Base-by-base conservation (phyloP, 2,888 invertebrate genomes). In the Molanna angustata region DNA sequence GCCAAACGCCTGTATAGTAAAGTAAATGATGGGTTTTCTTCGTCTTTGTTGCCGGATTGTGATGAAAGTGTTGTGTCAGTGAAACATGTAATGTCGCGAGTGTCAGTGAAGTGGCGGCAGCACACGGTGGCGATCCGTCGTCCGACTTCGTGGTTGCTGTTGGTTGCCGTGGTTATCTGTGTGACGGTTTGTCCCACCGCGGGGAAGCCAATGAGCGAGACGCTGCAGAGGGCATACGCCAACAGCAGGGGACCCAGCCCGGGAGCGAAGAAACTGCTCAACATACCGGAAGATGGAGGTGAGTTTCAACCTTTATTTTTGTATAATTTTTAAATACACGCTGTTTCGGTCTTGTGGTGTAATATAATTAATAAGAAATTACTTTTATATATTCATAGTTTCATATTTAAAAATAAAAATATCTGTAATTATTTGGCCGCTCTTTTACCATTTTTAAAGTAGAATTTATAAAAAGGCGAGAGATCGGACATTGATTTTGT, bases 201-300 rank as follows among this genome's bases (percentile, higher is more conserved):
- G 60, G 70, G 69, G 4, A 75, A 74, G 66, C 75, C 75, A 62
- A 77, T 78, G 64, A 78, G 77, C 63, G 77, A 78, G 67, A 78
- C 77, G 58, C 65, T 78, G 62, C 77, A 77, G 67, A 64, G 76
- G 64, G 77, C 77, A 64, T 66, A 76, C 66, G 76, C 77, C 17
- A 76, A 76, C 37, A 76, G 75, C 3, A 61, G 77, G 0, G 77
- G 77, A 1, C 77, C 77, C 35, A 76, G 77, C 58, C 77, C 77
- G 40, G 77, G 77, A 0, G 77, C 77, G 4, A 77, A 77, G 71
- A 77, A 77, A 64, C 64, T 77, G 66, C 69, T 77, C 18, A 77
- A 77, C 61, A 77, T 77, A 48, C 77, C 77, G 50, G 77, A 77
- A 60, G 77, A 77, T 72, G 77, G 76, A 77, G 77, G 77, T 77